Conservation (phyloP, 1,140 invertebrate genomes). For the Zaprionus tsacasi region DNA sequence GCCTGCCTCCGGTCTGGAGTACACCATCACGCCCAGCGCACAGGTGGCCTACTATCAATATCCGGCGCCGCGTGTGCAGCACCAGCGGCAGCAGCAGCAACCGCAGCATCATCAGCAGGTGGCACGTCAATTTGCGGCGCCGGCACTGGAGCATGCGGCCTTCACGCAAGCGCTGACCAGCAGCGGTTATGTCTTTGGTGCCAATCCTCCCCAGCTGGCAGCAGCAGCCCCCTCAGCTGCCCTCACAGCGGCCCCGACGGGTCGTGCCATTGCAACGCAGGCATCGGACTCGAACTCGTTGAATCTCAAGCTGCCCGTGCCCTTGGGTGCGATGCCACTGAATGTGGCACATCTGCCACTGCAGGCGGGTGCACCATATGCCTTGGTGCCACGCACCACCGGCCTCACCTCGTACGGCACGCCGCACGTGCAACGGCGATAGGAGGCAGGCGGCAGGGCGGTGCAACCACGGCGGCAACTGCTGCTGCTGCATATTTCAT, state of each 20-base stretch:
- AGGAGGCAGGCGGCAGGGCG: background rate
- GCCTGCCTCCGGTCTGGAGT: conserved; percentile 33
- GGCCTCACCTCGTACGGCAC: conserved; percentile 79
- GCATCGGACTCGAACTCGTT: conserved; percentile 58
- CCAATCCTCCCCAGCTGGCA: conserved; percentile 6
- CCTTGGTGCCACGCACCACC: conserved; percentile 62
- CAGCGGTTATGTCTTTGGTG: conserved; percentile 69
- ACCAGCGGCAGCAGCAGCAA: conserved; percentile 14
- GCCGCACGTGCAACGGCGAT: conserved; percentile 70
- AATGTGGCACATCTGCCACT: conserved; percentile 74
- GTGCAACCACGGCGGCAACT: background rate
- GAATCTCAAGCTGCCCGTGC: conserved; percentile 76
- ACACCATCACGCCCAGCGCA: conserved; percentile 58
- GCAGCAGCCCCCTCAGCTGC: conserved; percentile 7
- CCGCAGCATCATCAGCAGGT: conserved; percentile 46
- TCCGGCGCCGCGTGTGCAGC: conserved; percentile 45
- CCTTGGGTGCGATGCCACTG: conserved; percentile 69
- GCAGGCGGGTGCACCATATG: conserved; percentile 74
- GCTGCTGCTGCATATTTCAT: conserved; percentile 23
- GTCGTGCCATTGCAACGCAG: conserved; percentile 37
- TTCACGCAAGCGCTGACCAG: conserved; percentile 75
- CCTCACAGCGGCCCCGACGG: conserved; percentile 16
- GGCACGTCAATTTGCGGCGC: conserved; percentile 57
- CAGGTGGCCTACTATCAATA: conserved; percentile 76
- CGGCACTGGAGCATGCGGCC: conserved; percentile 71